These are phyloP conservation scores for Thalassoma bifasciatum DNA, from an alignment of 2,113 vertebrate species.

Conservation along the genomic window DNA sequence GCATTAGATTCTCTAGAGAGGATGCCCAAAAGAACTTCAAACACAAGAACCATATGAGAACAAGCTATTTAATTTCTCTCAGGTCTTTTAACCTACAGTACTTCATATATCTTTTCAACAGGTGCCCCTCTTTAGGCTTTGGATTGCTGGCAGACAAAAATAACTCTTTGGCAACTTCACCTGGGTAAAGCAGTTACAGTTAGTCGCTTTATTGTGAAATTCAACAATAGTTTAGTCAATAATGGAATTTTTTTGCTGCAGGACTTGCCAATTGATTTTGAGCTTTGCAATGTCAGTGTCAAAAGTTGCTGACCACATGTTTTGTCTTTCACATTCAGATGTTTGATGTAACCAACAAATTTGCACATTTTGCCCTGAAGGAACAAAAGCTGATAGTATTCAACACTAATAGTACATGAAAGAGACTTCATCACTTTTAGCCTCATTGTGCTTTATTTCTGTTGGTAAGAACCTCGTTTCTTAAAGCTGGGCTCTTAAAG, in stretches of 20 bases:
- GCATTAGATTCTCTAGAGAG: no score
- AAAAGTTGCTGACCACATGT: background rate
- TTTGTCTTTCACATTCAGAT: background rate
- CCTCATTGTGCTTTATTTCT: no score
- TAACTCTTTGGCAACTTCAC: no score
- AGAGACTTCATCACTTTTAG: background rate
- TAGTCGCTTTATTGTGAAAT: no score
- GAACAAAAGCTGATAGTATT: background rate
- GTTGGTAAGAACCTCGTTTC: no score
- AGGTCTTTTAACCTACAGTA: background rate
- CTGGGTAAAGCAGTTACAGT: no score
- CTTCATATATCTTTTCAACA: background rate
- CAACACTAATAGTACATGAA: background rate
- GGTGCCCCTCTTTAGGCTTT: background rate
- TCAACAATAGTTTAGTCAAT: no score
- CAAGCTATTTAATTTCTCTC: background rate
- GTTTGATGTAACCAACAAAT: conserved; percentile 1
- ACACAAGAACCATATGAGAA: no score
- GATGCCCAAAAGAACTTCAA: background rate
- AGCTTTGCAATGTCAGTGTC: background rate
- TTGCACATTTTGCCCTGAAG: background rate
- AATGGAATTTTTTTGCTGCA: background rate
- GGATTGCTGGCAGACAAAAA: background rate
- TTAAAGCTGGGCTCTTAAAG: conserved; percentile 6
- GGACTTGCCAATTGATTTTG: background rate